Conservation (phyloP, 1,140 invertebrate species). For the Drosophila subobscura region DNA sequence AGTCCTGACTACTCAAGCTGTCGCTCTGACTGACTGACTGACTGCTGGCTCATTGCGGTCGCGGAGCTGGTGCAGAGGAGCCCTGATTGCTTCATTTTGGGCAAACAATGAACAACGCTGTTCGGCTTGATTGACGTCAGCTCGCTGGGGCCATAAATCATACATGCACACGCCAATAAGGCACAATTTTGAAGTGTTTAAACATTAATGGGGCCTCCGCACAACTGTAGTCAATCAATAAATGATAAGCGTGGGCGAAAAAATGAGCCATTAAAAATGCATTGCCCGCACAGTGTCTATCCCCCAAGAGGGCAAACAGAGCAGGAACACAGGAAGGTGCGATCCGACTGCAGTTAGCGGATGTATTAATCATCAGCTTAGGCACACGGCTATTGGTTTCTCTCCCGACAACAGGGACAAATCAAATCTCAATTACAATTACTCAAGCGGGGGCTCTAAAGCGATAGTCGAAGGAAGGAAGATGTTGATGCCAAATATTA, state of each 20-base stretch:
- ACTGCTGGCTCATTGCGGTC: background rate
- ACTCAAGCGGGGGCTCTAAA: too few species aligned
- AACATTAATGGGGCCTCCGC: conserved; percentile 60
- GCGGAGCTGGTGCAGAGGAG: background rate
- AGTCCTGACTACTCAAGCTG: conserved; percentile 26
- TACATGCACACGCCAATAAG: conserved; percentile 70
- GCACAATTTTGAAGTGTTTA: conserved; percentile 71
- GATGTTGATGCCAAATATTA: too few species aligned
- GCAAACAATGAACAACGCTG: conserved; percentile 14
- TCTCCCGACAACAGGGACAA: background rate
- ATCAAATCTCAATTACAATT: too few species aligned
- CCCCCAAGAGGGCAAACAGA: background rate
- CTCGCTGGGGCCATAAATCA: conserved; percentile 63
- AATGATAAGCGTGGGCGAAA: conserved; percentile 41
- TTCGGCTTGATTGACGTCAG: conserved; percentile 66
- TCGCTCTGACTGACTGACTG: background rate
- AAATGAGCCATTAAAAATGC: conserved; percentile 43
- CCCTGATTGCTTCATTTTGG: conserved; percentile 60
- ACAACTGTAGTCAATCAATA: conserved; percentile 62
- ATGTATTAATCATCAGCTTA: conserved; percentile 8
- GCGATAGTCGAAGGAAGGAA: too few species aligned
- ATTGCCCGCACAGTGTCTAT: conserved; percentile 7
- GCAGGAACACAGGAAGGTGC: background rate
- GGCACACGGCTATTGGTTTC: conserved; percentile 1
- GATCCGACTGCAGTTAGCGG: background rate